These are phyloP conservation scores for Nycticryphes semicollaris DNA, from an alignment of 2,113 vertebrate genomes.

Conservation along the genomic window DNA sequence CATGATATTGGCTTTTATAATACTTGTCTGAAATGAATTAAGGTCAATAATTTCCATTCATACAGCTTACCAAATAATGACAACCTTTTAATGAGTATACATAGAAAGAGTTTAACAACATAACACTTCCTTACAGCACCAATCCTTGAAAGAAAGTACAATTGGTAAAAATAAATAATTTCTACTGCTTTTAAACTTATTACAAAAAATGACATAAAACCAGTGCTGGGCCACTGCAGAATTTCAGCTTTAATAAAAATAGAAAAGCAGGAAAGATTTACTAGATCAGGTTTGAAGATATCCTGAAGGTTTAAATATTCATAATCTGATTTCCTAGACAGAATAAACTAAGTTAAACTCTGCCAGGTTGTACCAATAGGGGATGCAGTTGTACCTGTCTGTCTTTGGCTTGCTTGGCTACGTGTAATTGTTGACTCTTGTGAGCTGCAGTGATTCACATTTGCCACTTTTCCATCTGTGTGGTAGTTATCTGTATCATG, in stretches of 20 bases:
- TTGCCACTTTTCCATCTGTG: not conserved
- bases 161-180: not conserved
- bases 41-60: not conserved
- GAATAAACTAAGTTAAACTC: not conserved
- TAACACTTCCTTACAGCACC: not conserved
- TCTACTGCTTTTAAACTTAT: not conserved
- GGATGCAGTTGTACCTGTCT: not conserved
- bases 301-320: not conserved
- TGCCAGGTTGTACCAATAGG: not conserved
- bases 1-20: not conserved
- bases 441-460: not conserved
- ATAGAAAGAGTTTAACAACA: not conserved
- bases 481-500: no score
- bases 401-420: not conserved
- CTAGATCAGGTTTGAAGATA: not conserved
- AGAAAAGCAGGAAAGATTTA: not conserved
- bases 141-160: not conserved
- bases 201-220: not conserved
- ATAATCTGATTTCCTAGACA: not conserved
- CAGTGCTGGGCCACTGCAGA: not conserved
- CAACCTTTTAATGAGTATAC: not conserved
- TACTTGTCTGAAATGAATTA: not conserved
- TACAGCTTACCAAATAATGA: not conserved
- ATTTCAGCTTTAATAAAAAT: not conserved
- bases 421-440: not conserved